Conservation (phyloP, 2,888 invertebrate genomes). For the Rugalucina vietnamica region DNA sequence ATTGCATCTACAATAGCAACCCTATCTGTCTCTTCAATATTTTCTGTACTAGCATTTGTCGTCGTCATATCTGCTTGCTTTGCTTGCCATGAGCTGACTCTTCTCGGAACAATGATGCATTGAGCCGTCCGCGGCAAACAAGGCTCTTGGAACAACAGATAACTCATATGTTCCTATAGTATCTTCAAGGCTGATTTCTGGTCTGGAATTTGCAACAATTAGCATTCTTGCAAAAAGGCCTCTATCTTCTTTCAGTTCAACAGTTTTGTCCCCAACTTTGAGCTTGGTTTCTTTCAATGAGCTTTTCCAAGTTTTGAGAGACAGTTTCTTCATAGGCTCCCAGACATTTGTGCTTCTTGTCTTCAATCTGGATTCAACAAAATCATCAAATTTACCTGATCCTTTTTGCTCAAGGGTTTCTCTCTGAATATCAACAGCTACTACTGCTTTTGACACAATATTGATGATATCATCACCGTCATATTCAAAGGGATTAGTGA, state of each 20-base stretch:
- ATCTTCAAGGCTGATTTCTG: not conserved
- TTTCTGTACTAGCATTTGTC: not conserved
- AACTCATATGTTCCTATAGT: not conserved
- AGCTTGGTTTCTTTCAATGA: not conserved
- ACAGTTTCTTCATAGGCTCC: not conserved
- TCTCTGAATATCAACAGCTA: no score
- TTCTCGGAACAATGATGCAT: not conserved
- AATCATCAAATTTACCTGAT: not conserved
- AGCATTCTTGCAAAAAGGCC: not conserved
- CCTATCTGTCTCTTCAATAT: not conserved
- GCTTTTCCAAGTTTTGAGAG: not conserved
- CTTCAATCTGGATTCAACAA: not conserved
- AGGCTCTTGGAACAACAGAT: not conserved
- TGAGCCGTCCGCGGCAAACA: not conserved
- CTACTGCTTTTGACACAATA: constrained; percentile 18
- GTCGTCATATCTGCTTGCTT: not conserved
- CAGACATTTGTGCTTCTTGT: not conserved
- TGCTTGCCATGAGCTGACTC: not conserved
- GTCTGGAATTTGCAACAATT: not conserved
- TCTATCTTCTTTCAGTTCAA: not conserved
- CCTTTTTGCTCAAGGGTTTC: no score
- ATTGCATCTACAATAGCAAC: not conserved
- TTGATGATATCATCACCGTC: constrained; percentile 11
- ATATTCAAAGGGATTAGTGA: constrained; percentile 21
- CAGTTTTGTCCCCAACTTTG: not conserved